Base-by-base conservation (phyloP, 2,113 vertebrate genomes). In the Porphyrio hochstetteri region DNA sequence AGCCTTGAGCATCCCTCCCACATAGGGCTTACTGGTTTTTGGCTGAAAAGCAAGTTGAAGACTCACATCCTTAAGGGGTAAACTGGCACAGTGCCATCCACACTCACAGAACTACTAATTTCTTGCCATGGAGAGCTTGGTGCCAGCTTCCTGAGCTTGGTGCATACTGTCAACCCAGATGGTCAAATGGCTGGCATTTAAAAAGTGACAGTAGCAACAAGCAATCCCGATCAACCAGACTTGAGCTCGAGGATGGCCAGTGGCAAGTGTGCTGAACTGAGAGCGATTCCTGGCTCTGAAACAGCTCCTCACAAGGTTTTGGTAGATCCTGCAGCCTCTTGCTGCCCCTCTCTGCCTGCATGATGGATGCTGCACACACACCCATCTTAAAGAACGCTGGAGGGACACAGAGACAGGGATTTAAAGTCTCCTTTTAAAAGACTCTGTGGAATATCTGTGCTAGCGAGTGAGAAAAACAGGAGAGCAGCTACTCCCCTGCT, bases 151-250 rank as follows among this genome's bases (percentile, higher is more conserved):
- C 83, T 3, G 40, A 93, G 90, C 69, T 61, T 69, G 69, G 42
- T 53, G 74, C 90, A 23, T 14, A 17, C 77, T 92, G 92, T 53
- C 80, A 95, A n/a, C 50, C 72, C 94, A 94, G 79, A 94, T 83
- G 85, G 79, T 72, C 59, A 42, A 61, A 90, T 65, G 77, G 64
- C 52, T 96, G 93, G 79, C 72, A 88, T 95, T 93, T 88, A 52
- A 75, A 72, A 94, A 81, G 79, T 38, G 56, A 92, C 69, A 92
- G 90, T 68, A 92, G 85, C 92, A 93, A 88, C 72, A 86, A 83
- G 92, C 65, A 82, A 33, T 18, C 36, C 35, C 5, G 0, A 59
- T 8, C 79, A 56, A 48, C 25, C 71, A 92, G 35, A 75, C 42
- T 36, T 24, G 40, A 86, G 74, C 19, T 56, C 56, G 38, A 31